Percentiles rank a stretch among this genome's conserved stretches.
These are phyloP conservation scores for Scaeva pyrastri DNA, from an alignment of 2,888 invertebrate species.

Conservation along the genomic window DNA sequence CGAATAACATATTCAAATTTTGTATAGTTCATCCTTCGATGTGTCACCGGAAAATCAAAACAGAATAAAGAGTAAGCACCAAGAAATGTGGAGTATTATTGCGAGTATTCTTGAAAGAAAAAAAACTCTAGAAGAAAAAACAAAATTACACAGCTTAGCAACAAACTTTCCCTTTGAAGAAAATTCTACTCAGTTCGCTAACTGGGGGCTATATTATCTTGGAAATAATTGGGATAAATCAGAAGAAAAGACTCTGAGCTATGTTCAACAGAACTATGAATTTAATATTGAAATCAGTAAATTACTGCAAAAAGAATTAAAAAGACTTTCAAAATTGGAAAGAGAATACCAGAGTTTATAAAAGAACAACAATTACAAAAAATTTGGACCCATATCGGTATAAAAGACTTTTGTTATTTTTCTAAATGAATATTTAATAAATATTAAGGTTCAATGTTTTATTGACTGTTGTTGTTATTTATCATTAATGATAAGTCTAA, in stretches of 20 bases:
- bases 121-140: conserved; percentile 30
- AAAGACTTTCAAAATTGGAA: conserved; percentile 53
- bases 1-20: not conserved
- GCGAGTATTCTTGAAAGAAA: conserved; percentile 48
- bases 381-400: too few relatives aligned
- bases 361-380: not conserved
- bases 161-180: not conserved
- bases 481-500: too few relatives aligned
- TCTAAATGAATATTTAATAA: too few relatives aligned
- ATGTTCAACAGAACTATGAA: conserved; percentile 33
- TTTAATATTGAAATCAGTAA: conserved; percentile 63
- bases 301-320: conserved; percentile 58
- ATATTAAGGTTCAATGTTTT: too few relatives aligned
- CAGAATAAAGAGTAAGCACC: conserved; percentile 53
- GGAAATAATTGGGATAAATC: not conserved
- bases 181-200: not conserved
- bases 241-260: conserved; percentile 8
- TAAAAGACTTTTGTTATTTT: too few relatives aligned
- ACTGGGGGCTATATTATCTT: not conserved
- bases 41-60: conserved; percentile 23
- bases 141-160: not conserved
- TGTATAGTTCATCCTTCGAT: conserved; percentile 5
- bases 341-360: conserved; percentile 50
- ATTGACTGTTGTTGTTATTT: too few relatives aligned
- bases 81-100: conserved; percentile 64